Percentiles rank a stretch among this genome's conserved stretches.
Evolutionary conservation across 2,888 invertebrate genomes (phyloP).

Genomic region (Epinotia bilunana): DNA sequence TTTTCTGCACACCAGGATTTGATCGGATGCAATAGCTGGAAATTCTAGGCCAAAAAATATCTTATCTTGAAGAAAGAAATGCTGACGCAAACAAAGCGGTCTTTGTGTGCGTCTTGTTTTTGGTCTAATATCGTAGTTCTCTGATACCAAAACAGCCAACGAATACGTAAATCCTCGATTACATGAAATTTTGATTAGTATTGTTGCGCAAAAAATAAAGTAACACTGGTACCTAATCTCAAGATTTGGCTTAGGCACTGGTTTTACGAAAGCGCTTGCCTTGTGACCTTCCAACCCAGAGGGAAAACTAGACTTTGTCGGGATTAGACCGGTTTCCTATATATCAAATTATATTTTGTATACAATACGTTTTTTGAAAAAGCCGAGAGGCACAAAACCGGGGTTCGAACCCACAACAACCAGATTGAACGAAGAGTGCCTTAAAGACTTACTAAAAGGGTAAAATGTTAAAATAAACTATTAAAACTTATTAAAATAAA

Average conservation of each 20-base stretch:
- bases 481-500: not conserved
- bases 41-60: slow-evolving; percentile 3
- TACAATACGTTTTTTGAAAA: too few relatives aligned
- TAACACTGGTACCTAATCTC: not conserved
- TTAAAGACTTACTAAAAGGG: not conserved
- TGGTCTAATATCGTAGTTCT: not conserved
- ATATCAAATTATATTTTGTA: too few relatives aligned
- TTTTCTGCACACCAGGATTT: not conserved
- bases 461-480: not conserved
- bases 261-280: too few relatives aligned
- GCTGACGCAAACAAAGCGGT: slow-evolving; percentile 32
- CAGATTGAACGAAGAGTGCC: too few relatives aligned
- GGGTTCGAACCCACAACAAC: too few relatives aligned
- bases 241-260: too few relatives aligned
- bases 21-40: not conserved
- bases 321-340: too few relatives aligned
- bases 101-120: slow-evolving; percentile 23
- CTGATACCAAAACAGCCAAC: not conserved
- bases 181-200: not conserved
- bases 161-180: not conserved
- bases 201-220: not conserved
- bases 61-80: slow-evolving; percentile 28
- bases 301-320: too few relatives aligned
- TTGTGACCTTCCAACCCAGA: too few relatives aligned
- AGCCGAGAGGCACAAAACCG: too few relatives aligned